Evolutionary conservation across 2,888 invertebrate genomes (phyloP).

Genomic region (Amorpha juglandis): DNA sequence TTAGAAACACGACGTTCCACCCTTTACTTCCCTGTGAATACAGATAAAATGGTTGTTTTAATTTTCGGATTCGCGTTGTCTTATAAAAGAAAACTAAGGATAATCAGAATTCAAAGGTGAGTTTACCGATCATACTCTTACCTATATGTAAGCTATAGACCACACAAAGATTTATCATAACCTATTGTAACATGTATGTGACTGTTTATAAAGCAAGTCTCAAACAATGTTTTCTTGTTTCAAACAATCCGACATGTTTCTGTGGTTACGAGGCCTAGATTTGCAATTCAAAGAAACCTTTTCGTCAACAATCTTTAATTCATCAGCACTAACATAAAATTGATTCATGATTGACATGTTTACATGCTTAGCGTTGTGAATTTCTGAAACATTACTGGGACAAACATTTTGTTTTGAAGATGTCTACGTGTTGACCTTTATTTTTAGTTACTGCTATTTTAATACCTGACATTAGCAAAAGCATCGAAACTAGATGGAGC

Average conservation of each 20-base stretch:
- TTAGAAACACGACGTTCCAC: background rate
- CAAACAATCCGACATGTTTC: background rate
- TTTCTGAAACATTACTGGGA: no score
- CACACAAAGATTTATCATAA: background rate
- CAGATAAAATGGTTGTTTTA: slow-evolving; percentile 44
- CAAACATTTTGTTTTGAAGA: no score
- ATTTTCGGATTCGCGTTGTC: slow-evolving; percentile 49
- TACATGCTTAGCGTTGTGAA: background rate
- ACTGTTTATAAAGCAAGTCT: background rate
- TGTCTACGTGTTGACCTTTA: no score
- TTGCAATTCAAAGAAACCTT: slow-evolving; percentile 23
- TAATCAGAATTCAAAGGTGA: slow-evolving; percentile 54
- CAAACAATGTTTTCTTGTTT: no score
- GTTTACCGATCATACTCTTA: background rate
- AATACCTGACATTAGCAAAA: no score
- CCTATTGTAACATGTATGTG: background rate
- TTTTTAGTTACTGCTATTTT: no score
- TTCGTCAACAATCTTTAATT: slow-evolving; percentile 18
- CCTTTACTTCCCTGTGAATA: slow-evolving; percentile 5
- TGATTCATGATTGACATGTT: slow-evolving; percentile 10
- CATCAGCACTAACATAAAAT: background rate
- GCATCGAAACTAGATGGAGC: no score
- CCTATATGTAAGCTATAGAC: no score
- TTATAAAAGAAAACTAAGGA: slow-evolving; percentile 42
- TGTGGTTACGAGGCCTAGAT: background rate